phyloP scores from a whole-genome alignment of 2,113 vertebrate genomes.

The Aramus guarauna region DNA sequence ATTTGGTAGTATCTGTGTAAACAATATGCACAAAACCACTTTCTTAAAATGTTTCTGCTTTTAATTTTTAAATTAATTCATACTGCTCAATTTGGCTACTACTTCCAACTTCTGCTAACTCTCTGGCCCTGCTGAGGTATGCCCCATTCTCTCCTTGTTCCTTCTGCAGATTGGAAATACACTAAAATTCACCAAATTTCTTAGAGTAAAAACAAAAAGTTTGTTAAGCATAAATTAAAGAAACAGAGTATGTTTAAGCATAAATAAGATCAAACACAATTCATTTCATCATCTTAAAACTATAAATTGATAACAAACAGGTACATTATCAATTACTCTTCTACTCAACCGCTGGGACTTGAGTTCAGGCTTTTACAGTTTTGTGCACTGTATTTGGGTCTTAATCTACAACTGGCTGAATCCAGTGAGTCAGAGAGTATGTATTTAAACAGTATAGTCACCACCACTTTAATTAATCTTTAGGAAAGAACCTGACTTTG shows the following conservation, averaged over 20 bases:
- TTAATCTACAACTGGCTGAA: background rate
- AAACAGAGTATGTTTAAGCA: background rate
- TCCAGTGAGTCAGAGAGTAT: background rate
- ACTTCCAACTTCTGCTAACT: constrained; percentile 12
- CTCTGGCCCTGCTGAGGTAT: background rate
- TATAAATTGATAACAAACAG: background rate
- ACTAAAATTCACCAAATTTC: background rate
- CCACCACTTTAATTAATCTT: background rate
- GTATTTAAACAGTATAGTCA: background rate
- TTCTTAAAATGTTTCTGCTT: background rate
- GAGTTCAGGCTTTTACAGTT: background rate
- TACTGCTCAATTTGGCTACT: background rate
- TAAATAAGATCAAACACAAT: background rate
- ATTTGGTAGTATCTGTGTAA: constrained; percentile 14
- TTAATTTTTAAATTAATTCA: constrained; percentile 12
- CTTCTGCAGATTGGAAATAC: background rate
- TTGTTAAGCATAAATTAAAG: background rate
- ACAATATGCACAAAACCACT: background rate
- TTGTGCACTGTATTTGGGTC: background rate
- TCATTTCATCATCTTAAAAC: background rate
- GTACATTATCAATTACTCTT: background rate
- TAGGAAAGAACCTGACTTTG: background rate
- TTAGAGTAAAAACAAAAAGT: background rate
- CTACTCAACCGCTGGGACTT: background rate
- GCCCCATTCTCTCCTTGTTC: background rate